These are phyloP conservation scores for Bradypodion pumilum DNA, from an alignment of 2,797 vertebrate genomes.

Conservation along the genomic window DNA sequence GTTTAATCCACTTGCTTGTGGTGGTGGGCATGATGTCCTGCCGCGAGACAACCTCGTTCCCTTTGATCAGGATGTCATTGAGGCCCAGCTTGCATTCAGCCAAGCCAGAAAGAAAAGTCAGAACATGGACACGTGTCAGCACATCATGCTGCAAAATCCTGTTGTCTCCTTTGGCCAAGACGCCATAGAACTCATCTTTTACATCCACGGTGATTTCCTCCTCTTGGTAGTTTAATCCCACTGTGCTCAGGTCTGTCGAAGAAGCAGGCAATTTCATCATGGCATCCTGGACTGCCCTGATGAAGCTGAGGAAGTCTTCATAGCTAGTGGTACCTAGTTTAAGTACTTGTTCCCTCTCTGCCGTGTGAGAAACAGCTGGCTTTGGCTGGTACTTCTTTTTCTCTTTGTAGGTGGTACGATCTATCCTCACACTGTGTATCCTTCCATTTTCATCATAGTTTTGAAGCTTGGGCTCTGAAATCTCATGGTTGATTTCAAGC, in stretches of 20 bases:
- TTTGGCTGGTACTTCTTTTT: conserved; percentile 89
- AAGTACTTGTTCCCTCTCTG: conserved; percentile 83
- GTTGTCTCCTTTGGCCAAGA: conserved; percentile 79
- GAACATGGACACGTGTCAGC: conserved; percentile 80
- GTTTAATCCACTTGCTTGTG: conserved; percentile 87
- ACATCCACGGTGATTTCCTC: conserved; percentile 88
- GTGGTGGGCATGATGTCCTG: conserved; percentile 90
- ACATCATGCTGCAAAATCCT: conserved; percentile 81
- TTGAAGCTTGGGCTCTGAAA: conserved; percentile 87
- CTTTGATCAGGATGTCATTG: conserved; percentile 86
- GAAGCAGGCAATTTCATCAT: conserved; percentile 78
- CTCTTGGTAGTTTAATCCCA: conserved; percentile 81
- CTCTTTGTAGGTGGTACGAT: conserved; percentile 85
- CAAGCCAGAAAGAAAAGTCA: conserved; percentile 84
- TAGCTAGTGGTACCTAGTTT: conserved; percentile 87
- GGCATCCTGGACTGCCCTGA: conserved; percentile 77
- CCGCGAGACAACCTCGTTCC: conserved; percentile 87
- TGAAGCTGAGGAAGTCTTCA: conserved; percentile 85
- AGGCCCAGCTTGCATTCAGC: conserved; percentile 84
- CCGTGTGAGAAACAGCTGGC: conserved; percentile 79
- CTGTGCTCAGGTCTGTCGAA: conserved; percentile 76
- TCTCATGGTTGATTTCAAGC: conserved; percentile 82
- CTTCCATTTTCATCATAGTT: conserved; percentile 86
- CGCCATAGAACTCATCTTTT: conserved; percentile 83
- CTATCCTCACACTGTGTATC: conserved; percentile 86